Percentiles rank a stretch among this genome's conserved stretches.
phyloP scores from a whole-genome alignment of 2,797 vertebrate species.

The Takifugu rubripes region DNA sequence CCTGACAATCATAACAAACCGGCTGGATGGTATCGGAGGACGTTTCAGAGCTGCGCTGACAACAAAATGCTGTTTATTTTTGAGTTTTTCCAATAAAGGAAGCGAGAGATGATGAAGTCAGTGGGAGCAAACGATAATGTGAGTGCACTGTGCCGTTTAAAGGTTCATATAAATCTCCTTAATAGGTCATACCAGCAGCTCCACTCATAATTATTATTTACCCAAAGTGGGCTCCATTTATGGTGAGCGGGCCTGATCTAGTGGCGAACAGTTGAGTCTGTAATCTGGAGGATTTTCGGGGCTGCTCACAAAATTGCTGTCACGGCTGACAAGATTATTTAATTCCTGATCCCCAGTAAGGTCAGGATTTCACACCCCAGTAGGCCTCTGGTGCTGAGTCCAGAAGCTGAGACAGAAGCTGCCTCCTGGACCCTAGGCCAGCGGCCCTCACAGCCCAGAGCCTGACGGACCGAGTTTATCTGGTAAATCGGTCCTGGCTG shows the following conservation, averaged over 20 bases:
- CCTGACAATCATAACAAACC: conserved; percentile 25
- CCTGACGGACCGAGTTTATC: too few relatives aligned
- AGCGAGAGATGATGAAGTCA: not conserved
- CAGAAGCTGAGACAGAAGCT: not conserved
- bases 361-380: conserved; percentile 49
- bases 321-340: conserved; percentile 56
- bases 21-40: not conserved
- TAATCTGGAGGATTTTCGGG: conserved; percentile 48
- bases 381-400: conserved; percentile 25
- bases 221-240: conserved; percentile 52
- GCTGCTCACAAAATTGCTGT: conserved; percentile 51
- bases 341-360: conserved; percentile 52
- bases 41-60: not conserved
- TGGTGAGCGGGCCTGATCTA: conserved; percentile 46
- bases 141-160: conserved; percentile 17
- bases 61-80: not conserved
- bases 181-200: conserved; percentile 50
- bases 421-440: not conserved
- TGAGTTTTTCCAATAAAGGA: not conserved
- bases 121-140: not conserved
- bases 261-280: conserved; percentile 41
- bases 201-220: conserved; percentile 63
- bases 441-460: not conserved
- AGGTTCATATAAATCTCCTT: conserved; percentile 48
- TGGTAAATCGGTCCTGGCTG: not conserved